Percentiles rank a stretch among this genome's conserved stretches.
phyloP scores from a whole-genome alignment of 2,113 vertebrate species.

The Rutilus rutilus region DNA sequence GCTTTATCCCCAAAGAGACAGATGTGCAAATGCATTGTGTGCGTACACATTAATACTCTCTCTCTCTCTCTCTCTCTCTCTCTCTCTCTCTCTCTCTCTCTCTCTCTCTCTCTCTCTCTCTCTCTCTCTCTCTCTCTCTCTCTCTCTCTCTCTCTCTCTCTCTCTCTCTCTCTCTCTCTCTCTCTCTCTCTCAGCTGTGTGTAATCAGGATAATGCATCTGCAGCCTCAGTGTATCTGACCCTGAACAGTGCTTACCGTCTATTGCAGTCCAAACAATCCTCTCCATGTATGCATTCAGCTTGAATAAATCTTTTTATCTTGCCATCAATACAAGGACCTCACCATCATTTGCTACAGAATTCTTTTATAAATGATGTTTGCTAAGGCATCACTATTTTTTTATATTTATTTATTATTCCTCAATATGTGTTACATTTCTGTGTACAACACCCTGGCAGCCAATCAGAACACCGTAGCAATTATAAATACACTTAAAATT shows the following conservation, averaged over 20 bases:
- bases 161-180: no score
- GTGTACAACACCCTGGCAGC: not conserved
- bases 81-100: no score
- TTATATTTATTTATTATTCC: not conserved
- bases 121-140: no score
- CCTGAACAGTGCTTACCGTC: conserved; percentile 24
- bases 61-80: no score
- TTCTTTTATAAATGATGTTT: not conserved
- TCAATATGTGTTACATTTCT: not conserved
- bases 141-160: no score
- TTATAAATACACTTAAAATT: not conserved
- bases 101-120: no score
- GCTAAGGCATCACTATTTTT: not conserved
- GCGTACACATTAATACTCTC: conserved; percentile 6
- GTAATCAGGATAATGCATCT: conserved; percentile 46
- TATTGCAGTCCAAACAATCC: not conserved
- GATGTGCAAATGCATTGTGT: conserved; percentile 60
- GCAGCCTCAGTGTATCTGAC: conserved; percentile 37
- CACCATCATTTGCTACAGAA: not conserved
- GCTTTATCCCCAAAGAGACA: conserved; percentile 67
- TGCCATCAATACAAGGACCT: not conserved
- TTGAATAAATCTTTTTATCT: not conserved
- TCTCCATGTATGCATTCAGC: not conserved
- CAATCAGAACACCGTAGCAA: not conserved
- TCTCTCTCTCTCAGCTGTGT: conserved; percentile 27